phyloP scores from a whole-genome alignment of 2,113 vertebrate species.

The Erythrolamprus reginae region DNA sequence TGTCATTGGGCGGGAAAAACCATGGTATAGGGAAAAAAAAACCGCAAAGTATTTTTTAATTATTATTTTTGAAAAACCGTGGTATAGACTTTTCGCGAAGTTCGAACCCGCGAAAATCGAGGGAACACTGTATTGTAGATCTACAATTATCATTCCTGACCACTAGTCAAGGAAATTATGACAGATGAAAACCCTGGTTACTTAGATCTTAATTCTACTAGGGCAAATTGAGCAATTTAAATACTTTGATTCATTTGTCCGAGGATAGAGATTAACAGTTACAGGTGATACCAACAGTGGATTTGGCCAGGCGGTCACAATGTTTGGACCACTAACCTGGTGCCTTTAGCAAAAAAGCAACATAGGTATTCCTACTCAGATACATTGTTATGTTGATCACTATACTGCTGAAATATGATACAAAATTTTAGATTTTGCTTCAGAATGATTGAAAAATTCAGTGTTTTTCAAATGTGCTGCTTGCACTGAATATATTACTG shows the following conservation, averaged over 20 bases:
- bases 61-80: no score
- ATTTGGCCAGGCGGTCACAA: background rate
- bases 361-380: background rate
- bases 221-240: background rate
- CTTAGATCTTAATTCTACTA: background rate
- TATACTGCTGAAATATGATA: background rate
- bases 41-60: no score
- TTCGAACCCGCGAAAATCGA: no score
- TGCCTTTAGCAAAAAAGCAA: background rate
- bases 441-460: background rate
- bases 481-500: background rate
- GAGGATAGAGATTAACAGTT: background rate
- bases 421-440: background rate
- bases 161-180: background rate
- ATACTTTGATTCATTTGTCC: background rate
- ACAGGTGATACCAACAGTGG: background rate
- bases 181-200: background rate
- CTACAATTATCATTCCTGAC: background rate
- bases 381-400: background rate
- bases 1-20: no score
- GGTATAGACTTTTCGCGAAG: no score
- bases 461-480: background rate
- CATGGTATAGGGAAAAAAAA: no score
- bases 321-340: background rate
- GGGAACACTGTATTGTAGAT: no score